These are phyloP conservation scores for Baryphthengus martii DNA, from an alignment of 2,113 vertebrate species.

Conservation along the genomic window DNA sequence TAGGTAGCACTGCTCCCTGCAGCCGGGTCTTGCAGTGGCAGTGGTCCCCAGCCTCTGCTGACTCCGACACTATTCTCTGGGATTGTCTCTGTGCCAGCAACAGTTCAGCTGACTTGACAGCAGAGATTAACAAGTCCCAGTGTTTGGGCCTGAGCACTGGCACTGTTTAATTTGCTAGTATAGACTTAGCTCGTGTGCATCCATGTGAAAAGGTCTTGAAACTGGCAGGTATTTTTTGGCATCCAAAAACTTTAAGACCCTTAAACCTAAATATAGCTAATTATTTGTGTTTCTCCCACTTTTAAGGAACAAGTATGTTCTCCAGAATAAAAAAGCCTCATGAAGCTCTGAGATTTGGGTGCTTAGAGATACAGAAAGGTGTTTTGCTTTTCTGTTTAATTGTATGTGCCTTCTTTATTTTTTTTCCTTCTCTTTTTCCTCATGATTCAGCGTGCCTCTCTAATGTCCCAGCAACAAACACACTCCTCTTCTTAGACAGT, in stretches of 20 bases:
- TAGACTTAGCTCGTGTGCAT: not conserved
- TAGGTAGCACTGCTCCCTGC: not conserved
- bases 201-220: not conserved
- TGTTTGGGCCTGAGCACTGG: not conserved
- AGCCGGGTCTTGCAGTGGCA: not conserved
- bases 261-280: not conserved
- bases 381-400: not conserved
- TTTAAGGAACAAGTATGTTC: not conserved
- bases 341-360: not conserved
- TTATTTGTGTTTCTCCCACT: not conserved
- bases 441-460: not conserved
- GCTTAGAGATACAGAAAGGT: not conserved
- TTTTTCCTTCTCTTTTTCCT: not conserved
- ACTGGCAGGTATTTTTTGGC: not conserved
- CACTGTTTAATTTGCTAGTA: not conserved
- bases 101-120: not conserved
- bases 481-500: not conserved
- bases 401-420: not conserved
- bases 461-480: not conserved
- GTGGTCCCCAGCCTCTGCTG: not conserved
- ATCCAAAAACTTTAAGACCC: not conserved
- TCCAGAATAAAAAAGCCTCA: not conserved
- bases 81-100: not conserved
- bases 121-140: not conserved
- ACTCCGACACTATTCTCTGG: not conserved